Conservation (phyloP, 2,888 invertebrate species). For the Lithophane socia region DNA sequence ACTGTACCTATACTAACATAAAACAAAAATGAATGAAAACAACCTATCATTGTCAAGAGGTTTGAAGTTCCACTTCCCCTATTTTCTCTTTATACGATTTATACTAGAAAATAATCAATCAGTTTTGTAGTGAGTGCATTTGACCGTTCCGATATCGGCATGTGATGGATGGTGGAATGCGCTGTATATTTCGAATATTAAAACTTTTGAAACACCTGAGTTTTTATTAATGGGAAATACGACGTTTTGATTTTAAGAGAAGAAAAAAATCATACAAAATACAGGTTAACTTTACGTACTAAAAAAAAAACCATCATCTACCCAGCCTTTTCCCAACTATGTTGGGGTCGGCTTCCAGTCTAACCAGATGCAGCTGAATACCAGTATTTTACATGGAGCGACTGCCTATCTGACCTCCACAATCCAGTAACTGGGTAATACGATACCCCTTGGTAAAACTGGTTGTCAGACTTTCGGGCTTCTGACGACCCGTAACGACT, state of each 20-base stretch:
- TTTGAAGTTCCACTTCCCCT: conserved; percentile 9
- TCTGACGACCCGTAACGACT: too few relatives aligned
- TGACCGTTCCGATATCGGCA: conserved; percentile 57
- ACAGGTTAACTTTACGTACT: neutral
- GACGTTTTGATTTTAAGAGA: neutral
- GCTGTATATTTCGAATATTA: conserved; percentile 53
- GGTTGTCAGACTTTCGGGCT: too few relatives aligned
- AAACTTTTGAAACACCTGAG: conserved; percentile 53
- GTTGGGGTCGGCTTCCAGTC: too few relatives aligned
- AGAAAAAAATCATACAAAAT: neutral
- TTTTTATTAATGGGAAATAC: conserved; percentile 15
- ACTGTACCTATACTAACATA: too few relatives aligned
- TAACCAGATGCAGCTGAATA: too few relatives aligned
- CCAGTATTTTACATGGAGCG: too few relatives aligned
- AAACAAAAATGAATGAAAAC: too few relatives aligned
- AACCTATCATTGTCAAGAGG: conserved; percentile 7
- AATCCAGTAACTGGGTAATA: too few relatives aligned
- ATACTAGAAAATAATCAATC: conserved; percentile 64
- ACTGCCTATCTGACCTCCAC: too few relatives aligned
- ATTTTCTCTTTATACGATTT: conserved; percentile 47
- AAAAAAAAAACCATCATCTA: too few relatives aligned
- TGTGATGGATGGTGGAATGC: conserved; percentile 60
- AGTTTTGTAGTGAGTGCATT: conserved; percentile 65
- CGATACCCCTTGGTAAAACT: too few relatives aligned
- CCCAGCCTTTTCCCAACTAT: too few relatives aligned